A percentile compares a stretch with the other conserved stretches of the same genome.
Evolutionary conservation across 2,113 vertebrate genomes (phyloP).

Genomic region (Coryphaenoides rupestris): DNA sequence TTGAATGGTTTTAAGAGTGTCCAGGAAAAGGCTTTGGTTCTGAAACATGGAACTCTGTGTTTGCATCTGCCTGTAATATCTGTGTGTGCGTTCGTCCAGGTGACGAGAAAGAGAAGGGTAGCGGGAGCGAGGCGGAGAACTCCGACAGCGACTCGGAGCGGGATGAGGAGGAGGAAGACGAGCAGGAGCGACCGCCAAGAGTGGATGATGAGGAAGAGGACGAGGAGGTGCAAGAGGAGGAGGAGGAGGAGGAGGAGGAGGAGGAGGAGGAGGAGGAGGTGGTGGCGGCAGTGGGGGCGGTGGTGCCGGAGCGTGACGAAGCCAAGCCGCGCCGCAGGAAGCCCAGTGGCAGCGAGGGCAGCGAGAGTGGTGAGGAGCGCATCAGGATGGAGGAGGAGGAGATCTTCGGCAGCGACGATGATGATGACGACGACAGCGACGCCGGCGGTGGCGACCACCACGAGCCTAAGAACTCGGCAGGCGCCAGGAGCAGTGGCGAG

Average conservation of each 20-base stretch:
- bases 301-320: constrained; percentile 16
- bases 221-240: constrained; percentile 66
- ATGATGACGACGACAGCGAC: constrained; percentile 75
- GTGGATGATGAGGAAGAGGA: constrained; percentile 82
- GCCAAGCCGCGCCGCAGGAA: constrained; percentile 17
- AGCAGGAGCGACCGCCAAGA: background rate
- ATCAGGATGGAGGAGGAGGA: constrained; percentile 83
- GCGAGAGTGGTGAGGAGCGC: constrained; percentile 76
- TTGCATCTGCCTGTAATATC: constrained; percentile 2
- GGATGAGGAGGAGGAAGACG: constrained; percentile 66
- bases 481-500: constrained; percentile 61
- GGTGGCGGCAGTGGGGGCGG: constrained; percentile 56
- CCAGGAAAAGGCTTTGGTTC: background rate
- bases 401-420: constrained; percentile 89
- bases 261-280: constrained; percentile 58
- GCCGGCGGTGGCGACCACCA: constrained; percentile 74
- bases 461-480: constrained; percentile 65
- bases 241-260: constrained; percentile 69
- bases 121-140: constrained; percentile 78
- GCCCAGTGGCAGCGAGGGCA: constrained; percentile 70
- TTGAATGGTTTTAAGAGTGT: no score
- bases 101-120: constrained; percentile 84
- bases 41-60: no score
- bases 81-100: constrained; percentile 52
- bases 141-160: constrained; percentile 76